A percentile compares a stretch with the other conserved stretches of the same genome.
Evolutionary conservation across 1,140 invertebrate species (phyloP).

Genomic region (Drosophila aff.): DNA sequence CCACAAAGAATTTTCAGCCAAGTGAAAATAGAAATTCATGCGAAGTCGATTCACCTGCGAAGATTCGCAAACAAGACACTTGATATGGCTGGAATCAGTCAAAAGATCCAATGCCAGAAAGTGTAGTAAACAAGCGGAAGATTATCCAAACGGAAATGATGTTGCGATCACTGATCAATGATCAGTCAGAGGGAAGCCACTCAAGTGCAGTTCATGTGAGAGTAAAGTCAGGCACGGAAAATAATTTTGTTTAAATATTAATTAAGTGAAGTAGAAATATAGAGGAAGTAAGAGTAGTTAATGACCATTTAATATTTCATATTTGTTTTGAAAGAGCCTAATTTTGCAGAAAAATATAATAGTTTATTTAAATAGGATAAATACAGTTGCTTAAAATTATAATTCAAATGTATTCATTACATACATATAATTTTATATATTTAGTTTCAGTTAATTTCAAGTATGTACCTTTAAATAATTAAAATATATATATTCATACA

Average conservation of each 20-base stretch:
- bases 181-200: conserved; percentile 28
- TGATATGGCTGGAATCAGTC: conserved; percentile 21
- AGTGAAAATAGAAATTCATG: conserved; percentile 26
- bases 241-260: too few species aligned
- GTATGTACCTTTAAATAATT: neutral
- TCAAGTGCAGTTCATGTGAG: conserved; percentile 10
- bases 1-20: neutral
- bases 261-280: too few species aligned
- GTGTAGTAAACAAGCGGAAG: conserved; percentile 12
- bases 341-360: neutral
- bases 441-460: neutral
- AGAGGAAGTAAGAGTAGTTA: neutral
- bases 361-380: neutral
- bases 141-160: conserved; percentile 40
- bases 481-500: too few species aligned
- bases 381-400: too few species aligned
- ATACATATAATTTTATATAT: too few species aligned
- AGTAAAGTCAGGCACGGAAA: neutral
- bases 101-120: conserved; percentile 19
- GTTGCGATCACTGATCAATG: conserved; percentile 47
- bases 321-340: neutral
- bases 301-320: neutral
- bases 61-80: conserved; percentile 39
- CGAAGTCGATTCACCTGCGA: conserved; percentile 12
- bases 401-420: too few species aligned